These are phyloP conservation scores for Meda fulgida DNA, from an alignment of 2,797 vertebrate species.

Conservation along the genomic window DNA sequence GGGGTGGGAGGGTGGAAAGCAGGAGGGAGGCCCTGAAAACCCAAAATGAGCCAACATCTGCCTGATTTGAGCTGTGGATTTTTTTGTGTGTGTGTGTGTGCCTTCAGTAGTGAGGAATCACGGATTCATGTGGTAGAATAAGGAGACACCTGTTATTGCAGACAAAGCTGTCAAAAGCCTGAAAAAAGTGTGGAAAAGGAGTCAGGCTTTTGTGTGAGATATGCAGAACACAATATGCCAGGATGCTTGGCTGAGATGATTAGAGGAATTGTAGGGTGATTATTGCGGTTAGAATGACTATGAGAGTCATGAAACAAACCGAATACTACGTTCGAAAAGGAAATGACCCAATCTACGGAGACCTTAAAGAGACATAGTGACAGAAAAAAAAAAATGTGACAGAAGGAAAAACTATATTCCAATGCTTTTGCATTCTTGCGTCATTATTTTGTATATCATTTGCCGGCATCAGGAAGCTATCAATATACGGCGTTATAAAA, in stretches of 20 bases:
- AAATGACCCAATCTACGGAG: neutral
- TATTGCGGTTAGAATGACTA: neutral
- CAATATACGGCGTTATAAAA: neutral
- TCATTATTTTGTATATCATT: neutral
- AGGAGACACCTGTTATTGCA: conserved; percentile 66
- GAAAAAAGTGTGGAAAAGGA: conserved; percentile 29
- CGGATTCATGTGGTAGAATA: conserved; percentile 56
- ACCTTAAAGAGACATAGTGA: neutral
- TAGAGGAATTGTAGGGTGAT: conserved; percentile 15
- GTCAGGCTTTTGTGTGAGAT: conserved; percentile 37
- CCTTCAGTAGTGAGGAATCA: conserved; percentile 48
- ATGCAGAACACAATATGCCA: conserved; percentile 40
- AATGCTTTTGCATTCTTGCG: neutral
- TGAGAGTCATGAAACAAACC: neutral
- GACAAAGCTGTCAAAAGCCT: conserved; percentile 62
- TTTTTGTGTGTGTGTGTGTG: no score
- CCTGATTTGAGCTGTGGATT: conserved; percentile 22
- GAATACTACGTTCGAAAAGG: neutral
- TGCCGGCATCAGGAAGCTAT: neutral
- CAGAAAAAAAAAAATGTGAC: no score
- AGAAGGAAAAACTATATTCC: neutral
- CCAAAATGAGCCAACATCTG: conserved; percentile 58
- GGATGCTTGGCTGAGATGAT: neutral
- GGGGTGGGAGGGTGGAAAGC: conserved; percentile 33
- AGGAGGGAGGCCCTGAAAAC: conserved; percentile 44